Conservation (phyloP, 2,113 vertebrate genomes). For the Danio rerio region GRCz12tu NC_133192.1:19730001-19730500, state of each 20-base stretch:
- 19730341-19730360: constrained; percentile 56
- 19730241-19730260: constrained; percentile 70
- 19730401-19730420: constrained; percentile 69
- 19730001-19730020: neutral
- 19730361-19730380: constrained; percentile 71
- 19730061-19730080: neutral
- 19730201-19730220: constrained; percentile 57
- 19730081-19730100: constrained; percentile 31
- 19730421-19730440: constrained; percentile 53
- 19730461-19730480: neutral
- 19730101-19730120: constrained; percentile 37
- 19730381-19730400: constrained; percentile 72
- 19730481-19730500: neutral
- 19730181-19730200: constrained; percentile 56
- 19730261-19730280: constrained; percentile 50
- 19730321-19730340: constrained; percentile 55
- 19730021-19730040: neutral
- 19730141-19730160: constrained; percentile 36
- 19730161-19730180: constrained; percentile 57
- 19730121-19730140: constrained; percentile 40
- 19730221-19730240: constrained; percentile 57
- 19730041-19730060: neutral
- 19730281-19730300: constrained; percentile 51
- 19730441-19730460: constrained; percentile 31
- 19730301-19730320: constrained; percentile 55